A percentile compares a stretch with the other conserved stretches of the same genome.
These are phyloP conservation scores for Lycocorax pyrrhopterus DNA, from an alignment of 2,113 vertebrate genomes.

Conservation along the genomic window DNA sequence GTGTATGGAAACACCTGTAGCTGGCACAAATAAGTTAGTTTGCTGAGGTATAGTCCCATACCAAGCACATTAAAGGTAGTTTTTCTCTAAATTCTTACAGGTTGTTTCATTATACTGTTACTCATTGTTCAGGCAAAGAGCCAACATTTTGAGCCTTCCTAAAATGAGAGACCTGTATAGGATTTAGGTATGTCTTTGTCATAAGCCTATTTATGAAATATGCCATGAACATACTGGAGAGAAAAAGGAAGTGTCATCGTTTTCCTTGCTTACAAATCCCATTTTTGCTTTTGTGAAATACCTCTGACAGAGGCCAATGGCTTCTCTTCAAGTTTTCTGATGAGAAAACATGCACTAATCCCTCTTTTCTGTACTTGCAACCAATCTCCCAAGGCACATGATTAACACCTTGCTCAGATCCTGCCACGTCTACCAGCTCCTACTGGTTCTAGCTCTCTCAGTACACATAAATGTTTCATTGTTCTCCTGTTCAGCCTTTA, in stretches of 20 bases:
- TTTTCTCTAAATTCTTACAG: not conserved
- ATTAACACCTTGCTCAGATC: conserved; percentile 33
- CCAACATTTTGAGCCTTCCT: not conserved
- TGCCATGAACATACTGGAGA: not conserved
- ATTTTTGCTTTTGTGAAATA: not conserved
- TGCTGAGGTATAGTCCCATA: not conserved
- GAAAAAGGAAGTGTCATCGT: not conserved
- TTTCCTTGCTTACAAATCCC: not conserved
- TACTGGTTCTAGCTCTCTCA: not conserved
- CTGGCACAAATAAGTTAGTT: not conserved
- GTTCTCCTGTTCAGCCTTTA: not conserved
- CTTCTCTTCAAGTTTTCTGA: not conserved
- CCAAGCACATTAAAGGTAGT: not conserved
- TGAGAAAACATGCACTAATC: not conserved
- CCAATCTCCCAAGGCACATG: not conserved
- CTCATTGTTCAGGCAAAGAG: not conserved
- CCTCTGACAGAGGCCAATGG: not conserved
- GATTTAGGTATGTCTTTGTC: not conserved
- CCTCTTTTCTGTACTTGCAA: not conserved
- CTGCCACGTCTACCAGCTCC: not conserved
- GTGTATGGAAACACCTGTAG: not conserved
- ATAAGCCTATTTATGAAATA: not conserved
- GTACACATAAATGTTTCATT: conserved; percentile 10
- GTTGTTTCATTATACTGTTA: not conserved
- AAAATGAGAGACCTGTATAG: not conserved